Conservation (phyloP, 2,888 invertebrate genomes). For the Conops quadrifasciatus region DNA sequence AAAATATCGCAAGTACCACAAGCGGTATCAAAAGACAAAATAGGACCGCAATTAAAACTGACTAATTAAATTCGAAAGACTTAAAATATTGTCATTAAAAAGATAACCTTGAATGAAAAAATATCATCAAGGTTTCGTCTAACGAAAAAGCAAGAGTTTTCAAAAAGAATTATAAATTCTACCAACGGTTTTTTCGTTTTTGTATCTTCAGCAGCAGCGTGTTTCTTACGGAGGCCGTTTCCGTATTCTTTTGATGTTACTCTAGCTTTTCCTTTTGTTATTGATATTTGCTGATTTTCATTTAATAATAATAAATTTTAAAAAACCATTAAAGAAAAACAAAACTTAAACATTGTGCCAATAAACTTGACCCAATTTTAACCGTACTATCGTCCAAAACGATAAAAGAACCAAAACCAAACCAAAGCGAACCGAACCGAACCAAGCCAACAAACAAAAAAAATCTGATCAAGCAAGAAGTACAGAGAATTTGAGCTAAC, state of each 20-base stretch:
- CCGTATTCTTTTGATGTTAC: constrained; percentile 30
- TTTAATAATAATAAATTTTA: constrained; percentile 2
- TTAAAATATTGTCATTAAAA: too few relatives aligned
- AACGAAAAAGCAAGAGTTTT: too few relatives aligned
- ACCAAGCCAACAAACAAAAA: neutral
- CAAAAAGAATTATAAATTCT: neutral
- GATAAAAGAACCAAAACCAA: neutral
- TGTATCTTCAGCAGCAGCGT: neutral
- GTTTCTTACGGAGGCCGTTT: constrained; percentile 4
- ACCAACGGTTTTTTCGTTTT: neutral
- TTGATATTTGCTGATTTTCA: constrained; percentile 32
- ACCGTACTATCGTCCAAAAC: neutral
- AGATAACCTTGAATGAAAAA: too few relatives aligned
- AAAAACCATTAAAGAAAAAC: too few relatives aligned
- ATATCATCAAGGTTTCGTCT: neutral
- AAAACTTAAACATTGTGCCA: neutral
- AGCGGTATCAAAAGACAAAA: too few relatives aligned
- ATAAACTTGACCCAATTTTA: constrained; percentile 31
- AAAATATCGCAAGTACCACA: too few relatives aligned
- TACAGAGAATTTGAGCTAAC: constrained; percentile 6
- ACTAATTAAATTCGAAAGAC: too few relatives aligned
- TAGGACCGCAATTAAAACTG: too few relatives aligned
- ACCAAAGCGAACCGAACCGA: neutral
- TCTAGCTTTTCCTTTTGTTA: constrained; percentile 16
- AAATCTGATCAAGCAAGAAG: neutral